Conservation (phyloP, 2,113 vertebrate genomes). For the Oryzias celebensis region DNA sequence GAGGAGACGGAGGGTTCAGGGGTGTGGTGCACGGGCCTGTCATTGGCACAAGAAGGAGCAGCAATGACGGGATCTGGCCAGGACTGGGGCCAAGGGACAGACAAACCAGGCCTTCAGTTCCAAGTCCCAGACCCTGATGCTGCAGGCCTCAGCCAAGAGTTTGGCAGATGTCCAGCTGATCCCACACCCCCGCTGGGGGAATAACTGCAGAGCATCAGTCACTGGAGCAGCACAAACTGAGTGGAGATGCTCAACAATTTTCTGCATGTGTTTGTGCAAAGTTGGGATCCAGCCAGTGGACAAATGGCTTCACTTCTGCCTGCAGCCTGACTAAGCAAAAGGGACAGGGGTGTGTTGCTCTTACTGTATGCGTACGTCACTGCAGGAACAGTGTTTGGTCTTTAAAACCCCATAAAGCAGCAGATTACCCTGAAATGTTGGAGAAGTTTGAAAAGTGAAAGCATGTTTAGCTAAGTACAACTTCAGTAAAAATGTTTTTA, state of each 20-base stretch:
- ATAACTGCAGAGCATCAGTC: constrained; percentile 61
- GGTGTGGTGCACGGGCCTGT: constrained; percentile 30
- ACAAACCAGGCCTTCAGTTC: constrained; percentile 54
- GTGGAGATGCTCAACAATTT: constrained; percentile 74
- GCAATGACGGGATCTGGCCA: constrained; percentile 48
- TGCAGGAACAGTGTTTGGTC: constrained; percentile 27
- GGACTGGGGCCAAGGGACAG: constrained; percentile 50
- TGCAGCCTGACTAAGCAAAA: constrained; percentile 57
- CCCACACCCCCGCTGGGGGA: constrained; percentile 62
- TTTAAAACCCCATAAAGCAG: background rate
- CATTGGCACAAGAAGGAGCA: constrained; percentile 41
- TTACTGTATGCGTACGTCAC: constrained; percentile 21
- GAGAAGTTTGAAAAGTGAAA: too few relatives aligned
- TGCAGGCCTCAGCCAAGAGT: constrained; percentile 51
- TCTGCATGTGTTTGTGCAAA: constrained; percentile 70
- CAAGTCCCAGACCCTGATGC: constrained; percentile 48
- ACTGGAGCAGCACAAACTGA: constrained; percentile 71
- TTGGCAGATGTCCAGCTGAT: constrained; percentile 74
- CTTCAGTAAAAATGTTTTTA: too few relatives aligned
- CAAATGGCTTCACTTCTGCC: constrained; percentile 65
- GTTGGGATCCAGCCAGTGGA: constrained; percentile 69
- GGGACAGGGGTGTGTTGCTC: constrained; percentile 31
- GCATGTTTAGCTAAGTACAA: too few relatives aligned
- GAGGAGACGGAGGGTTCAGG: constrained; percentile 42
- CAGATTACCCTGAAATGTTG: too few relatives aligned